These are phyloP conservation scores for Carassius carassius DNA, from an alignment of 2,113 vertebrate genomes.

Conservation along the genomic window DNA sequence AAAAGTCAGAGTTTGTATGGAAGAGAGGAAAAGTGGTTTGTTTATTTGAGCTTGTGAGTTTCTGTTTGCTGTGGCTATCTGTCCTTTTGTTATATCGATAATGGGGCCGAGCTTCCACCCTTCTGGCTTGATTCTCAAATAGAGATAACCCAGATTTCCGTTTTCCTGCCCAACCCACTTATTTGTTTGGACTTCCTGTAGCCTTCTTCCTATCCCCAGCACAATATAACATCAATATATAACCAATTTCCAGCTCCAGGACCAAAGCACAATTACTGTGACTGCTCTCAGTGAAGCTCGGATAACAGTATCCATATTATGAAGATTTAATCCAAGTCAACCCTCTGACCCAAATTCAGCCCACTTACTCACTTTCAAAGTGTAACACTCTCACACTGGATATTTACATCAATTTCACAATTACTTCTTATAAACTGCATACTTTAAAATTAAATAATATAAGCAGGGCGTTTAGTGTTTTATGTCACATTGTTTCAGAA, in stretches of 20 bases:
- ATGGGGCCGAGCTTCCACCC: constrained; percentile 43
- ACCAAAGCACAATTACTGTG: constrained; percentile 62
- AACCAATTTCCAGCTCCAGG: constrained; percentile 67
- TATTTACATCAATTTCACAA: constrained; percentile 69
- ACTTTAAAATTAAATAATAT: constrained; percentile 52
- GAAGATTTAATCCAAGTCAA: constrained; percentile 65
- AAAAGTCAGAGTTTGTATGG: not conserved
- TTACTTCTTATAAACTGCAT: constrained; percentile 54
- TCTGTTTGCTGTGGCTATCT: constrained; percentile 17
- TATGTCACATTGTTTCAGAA: constrained; percentile 48
- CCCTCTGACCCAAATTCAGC: constrained; percentile 64
- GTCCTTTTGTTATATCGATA: constrained; percentile 56
- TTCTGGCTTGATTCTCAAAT: constrained; percentile 48
- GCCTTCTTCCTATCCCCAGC: constrained; percentile 58
- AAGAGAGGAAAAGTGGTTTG: constrained; percentile 5
- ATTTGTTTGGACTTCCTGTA: constrained; percentile 64
- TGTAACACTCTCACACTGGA: constrained; percentile 54
- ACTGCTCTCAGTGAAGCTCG: constrained; percentile 57
- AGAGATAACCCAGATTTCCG: constrained; percentile 57
- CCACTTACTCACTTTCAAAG: constrained; percentile 49
- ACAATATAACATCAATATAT: constrained; percentile 66
- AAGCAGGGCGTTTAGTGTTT: constrained; percentile 11
- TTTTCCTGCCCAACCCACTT: constrained; percentile 46
- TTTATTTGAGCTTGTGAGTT: constrained; percentile 39
- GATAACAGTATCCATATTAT: constrained; percentile 65